Conservation (phyloP, 2,797 vertebrate genomes). For the Chrysocyon brachyurus region DNA sequence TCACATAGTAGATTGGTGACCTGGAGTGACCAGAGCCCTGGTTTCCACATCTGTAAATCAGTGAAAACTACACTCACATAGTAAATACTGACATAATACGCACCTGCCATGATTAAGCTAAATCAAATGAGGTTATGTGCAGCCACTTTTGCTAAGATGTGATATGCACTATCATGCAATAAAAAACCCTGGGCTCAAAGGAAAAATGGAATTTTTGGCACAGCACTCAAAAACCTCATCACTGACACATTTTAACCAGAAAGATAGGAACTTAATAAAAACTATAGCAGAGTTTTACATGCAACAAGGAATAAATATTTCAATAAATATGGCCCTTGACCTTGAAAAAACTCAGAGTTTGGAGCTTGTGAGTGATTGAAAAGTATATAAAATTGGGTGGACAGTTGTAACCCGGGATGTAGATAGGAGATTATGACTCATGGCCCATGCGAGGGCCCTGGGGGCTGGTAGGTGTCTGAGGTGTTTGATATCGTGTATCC, state of each 20-base stretch:
- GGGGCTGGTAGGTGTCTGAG: fast-evolving
- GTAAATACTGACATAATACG: neutral
- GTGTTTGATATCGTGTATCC: fast-evolving
- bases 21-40: neutral
- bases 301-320: neutral
- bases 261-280: neutral
- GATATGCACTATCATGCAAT: fast-evolving
- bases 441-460: fast-evolving
- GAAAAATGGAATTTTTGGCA: neutral
- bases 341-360: neutral
- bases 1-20: neutral
- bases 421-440: fast-evolving
- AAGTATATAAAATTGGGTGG: neutral
- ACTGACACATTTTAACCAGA: neutral
- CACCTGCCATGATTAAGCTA: constrained; percentile 18
- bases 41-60: neutral
- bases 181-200: neutral
- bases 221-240: neutral
- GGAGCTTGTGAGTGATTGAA: neutral
- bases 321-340: neutral
- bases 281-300: neutral
- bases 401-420: fast-evolving
- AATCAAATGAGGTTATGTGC: neutral
- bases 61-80: neutral
- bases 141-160: neutral